A percentile compares a stretch with the other conserved stretches of the same genome.
phyloP scores from a whole-genome alignment of 2,113 vertebrate species.

The Athene noctua region DNA sequence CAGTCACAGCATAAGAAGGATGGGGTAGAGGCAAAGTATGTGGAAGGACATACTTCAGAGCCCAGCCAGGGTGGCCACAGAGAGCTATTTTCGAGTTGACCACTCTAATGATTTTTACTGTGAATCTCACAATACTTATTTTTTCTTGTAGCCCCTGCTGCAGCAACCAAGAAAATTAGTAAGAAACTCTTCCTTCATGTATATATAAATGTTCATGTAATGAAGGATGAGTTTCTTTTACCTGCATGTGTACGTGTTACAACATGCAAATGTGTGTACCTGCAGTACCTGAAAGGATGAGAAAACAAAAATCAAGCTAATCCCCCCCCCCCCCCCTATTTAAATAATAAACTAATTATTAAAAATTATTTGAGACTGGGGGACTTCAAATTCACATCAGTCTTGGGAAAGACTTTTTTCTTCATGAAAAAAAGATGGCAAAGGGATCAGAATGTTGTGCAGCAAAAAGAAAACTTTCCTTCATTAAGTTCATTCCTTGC shows the following conservation, averaged over 20 bases:
- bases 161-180: neutral
- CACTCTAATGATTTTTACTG: neutral
- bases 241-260: neutral
- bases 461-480: neutral
- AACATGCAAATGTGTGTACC: neutral
- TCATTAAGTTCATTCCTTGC: neutral
- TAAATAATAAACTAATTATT: neutral
- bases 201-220: neutral
- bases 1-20: neutral
- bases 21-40: neutral
- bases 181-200: neutral
- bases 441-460: neutral
- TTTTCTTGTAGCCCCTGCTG: neutral
- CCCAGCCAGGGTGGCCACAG: neutral
- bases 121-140: neutral
- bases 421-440: neutral
- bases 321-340: accelerated
- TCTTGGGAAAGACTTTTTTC: neutral
- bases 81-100: neutral
- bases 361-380: neutral
- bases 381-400: neutral
- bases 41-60: neutral
- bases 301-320: neutral
- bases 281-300: neutral
- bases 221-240: neutral